Percentiles rank a stretch among this genome's conserved stretches.
Evolutionary conservation across 2,888 invertebrate species (phyloP).

Genomic region (Pollenia labialis): DNA sequence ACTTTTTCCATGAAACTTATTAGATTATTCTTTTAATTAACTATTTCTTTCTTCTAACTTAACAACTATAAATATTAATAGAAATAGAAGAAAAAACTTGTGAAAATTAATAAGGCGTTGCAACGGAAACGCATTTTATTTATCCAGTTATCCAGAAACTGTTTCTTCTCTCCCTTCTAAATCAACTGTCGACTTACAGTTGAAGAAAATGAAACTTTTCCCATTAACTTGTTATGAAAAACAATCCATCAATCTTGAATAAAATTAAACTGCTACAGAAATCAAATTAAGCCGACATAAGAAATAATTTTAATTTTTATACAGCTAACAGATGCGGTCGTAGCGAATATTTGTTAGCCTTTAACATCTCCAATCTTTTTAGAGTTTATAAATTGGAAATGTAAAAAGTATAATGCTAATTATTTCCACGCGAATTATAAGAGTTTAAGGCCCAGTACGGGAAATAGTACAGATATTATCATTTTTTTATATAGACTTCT

Average conservation of each 20-base stretch:
- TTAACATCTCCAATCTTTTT: too few species aligned
- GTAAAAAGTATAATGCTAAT: too few species aligned
- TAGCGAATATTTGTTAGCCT: too few species aligned
- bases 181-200: slow-evolving; percentile 2
- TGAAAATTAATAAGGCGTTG: slow-evolving; percentile 54
- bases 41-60: slow-evolving; percentile 3
- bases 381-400: too few species aligned
- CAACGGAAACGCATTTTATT: slow-evolving; percentile 64
- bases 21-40: slow-evolving; percentile 44
- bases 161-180: background rate
- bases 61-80: slow-evolving; percentile 43
- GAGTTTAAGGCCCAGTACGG: too few species aligned
- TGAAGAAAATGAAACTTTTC: slow-evolving; percentile 29
- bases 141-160: slow-evolving; percentile 28
- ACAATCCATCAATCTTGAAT: slow-evolving; percentile 57
- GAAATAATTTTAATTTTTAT: background rate
- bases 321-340: too few species aligned
- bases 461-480: too few species aligned
- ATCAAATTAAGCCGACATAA: slow-evolving; percentile 19
- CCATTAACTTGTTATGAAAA: slow-evolving; percentile 15
- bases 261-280: slow-evolving; percentile 2
- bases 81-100: slow-evolving; percentile 1
- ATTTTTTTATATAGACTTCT: too few species aligned
- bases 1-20: background rate
- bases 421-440: too few species aligned